These are phyloP conservation scores for Diuraphis noxia DNA, from an alignment of 1,140 invertebrate genomes.

Conservation along the genomic window DNA sequence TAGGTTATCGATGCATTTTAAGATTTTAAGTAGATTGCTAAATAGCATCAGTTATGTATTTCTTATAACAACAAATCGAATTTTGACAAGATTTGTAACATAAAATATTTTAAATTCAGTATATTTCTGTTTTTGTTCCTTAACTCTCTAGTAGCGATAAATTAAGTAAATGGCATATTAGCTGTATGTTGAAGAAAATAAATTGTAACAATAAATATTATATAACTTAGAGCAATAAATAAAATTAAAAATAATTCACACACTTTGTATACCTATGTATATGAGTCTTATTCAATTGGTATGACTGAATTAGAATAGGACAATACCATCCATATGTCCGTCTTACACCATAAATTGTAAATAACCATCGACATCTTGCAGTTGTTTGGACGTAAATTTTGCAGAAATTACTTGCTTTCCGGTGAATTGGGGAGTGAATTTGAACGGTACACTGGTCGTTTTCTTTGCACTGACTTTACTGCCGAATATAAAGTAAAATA, in stretches of 20 bases:
- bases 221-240: neutral
- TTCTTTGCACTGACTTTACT: constrained; percentile 65
- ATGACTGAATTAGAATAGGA: neutral
- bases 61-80: neutral
- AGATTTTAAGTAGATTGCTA: neutral
- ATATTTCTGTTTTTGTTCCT: neutral
- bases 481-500: neutral
- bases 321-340: too few species aligned
- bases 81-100: neutral
- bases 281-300: neutral
- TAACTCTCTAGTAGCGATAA: neutral
- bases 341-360: constrained; percentile 49
- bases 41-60: neutral
- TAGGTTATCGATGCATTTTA: neutral
- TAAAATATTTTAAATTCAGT: neutral
- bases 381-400: constrained; percentile 79
- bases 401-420: constrained; percentile 77
- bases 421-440: constrained; percentile 70
- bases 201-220: neutral
- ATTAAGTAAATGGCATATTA: neutral
- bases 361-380: constrained; percentile 78
- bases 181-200: neutral
- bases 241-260: neutral
- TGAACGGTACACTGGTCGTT: constrained; percentile 70
- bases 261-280: too few species aligned